Evolutionary conservation across 2,888 invertebrate species (phyloP).

Genomic region (Cryptus viduatorius): DNA sequence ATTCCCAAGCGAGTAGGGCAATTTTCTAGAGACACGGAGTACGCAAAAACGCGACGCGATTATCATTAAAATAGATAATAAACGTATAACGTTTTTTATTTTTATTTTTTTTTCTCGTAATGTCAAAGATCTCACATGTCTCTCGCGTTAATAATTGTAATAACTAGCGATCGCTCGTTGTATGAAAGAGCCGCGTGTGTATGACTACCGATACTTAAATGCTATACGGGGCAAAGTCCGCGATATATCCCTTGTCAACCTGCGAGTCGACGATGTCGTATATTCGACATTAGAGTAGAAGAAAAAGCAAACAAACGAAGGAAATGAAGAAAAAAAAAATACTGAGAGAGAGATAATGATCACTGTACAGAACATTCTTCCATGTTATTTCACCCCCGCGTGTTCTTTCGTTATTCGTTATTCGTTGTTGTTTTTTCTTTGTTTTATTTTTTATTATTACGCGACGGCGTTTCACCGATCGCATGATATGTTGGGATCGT

Average conservation of each 20-base stretch:
- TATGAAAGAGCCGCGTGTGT: slow-evolving; percentile 35
- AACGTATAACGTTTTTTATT: slow-evolving; percentile 26
- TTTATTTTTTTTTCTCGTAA: slow-evolving; percentile 4
- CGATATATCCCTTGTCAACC: slow-evolving; percentile 41
- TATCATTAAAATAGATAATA: slow-evolving; percentile 34
- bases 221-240: slow-evolving; percentile 4
- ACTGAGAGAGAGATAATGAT: slow-evolving; percentile 64
- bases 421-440: slow-evolving; percentile 28
- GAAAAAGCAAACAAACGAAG: slow-evolving; percentile 26
- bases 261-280: slow-evolving; percentile 51
- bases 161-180: slow-evolving; percentile 31
- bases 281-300: slow-evolving; percentile 18
- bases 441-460: slow-evolving; percentile 38
- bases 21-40: slow-evolving; percentile 17
- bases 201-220: slow-evolving; percentile 25
- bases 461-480: slow-evolving; percentile 35
- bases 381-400: slow-evolving; percentile 68
- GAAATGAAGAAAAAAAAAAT: slow-evolving; percentile 30
- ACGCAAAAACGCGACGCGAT: slow-evolving; percentile 14
- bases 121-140: slow-evolving; percentile 15
- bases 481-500: slow-evolving; percentile 26
- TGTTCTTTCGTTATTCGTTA: slow-evolving; percentile 57
- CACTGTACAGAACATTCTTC: slow-evolving; percentile 78
- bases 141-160: slow-evolving; percentile 47
- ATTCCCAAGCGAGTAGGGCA: slow-evolving; percentile 8